phyloP scores from a whole-genome alignment of 2,113 vertebrate genomes.

The Bagarius yarrelli region DNA sequence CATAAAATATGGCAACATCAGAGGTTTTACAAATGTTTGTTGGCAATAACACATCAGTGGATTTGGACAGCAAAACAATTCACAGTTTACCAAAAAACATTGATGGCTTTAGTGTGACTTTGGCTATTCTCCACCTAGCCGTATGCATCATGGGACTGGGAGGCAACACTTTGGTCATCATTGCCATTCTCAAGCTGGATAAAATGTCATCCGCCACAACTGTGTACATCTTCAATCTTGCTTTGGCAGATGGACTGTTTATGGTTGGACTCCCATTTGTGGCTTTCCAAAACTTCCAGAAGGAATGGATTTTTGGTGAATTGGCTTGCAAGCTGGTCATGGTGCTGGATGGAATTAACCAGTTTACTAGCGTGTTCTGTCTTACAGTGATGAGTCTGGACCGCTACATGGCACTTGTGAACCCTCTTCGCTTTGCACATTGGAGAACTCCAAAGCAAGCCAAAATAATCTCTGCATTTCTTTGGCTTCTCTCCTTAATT shows the following conservation, averaged over 20 bases:
- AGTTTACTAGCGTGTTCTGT: constrained; percentile 78
- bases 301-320: constrained; percentile 70
- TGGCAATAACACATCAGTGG: constrained; percentile 17
- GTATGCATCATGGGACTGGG: constrained; percentile 69
- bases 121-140: constrained; percentile 67
- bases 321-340: constrained; percentile 69
- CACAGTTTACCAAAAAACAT: constrained; percentile 27
- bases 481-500: constrained; percentile 72
- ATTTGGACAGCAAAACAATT: constrained; percentile 16
- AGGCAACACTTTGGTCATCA: constrained; percentile 70
- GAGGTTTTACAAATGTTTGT: constrained; percentile 15
- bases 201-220: constrained; percentile 71
- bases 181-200: constrained; percentile 68
- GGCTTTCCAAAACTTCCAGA: constrained; percentile 68
- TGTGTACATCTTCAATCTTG: constrained; percentile 77
- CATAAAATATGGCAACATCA: constrained; percentile 32
- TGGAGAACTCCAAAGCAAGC: constrained; percentile 67
- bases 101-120: constrained; percentile 54
- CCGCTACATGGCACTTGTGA: constrained; percentile 69
- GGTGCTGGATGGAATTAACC: constrained; percentile 76
- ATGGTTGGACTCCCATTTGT: constrained; percentile 75
- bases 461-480: constrained; percentile 60
- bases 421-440: constrained; percentile 62
- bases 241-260: constrained; percentile 74
- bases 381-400: constrained; percentile 74